Evolutionary conservation across 2,888 invertebrate genomes (phyloP).

Genomic region (Tribolium freemani): DNA sequence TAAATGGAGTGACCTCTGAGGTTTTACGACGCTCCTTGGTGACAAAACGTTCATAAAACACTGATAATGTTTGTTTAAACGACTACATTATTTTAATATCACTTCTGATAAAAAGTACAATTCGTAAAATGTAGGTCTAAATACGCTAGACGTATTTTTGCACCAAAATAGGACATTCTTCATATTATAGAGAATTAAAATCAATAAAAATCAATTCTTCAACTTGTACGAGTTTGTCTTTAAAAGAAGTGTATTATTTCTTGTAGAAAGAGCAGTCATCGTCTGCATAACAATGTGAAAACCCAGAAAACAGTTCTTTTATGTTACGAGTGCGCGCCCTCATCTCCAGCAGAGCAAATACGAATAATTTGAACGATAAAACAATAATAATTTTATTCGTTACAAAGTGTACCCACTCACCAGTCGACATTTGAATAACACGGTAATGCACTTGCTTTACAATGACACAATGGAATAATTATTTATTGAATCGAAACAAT

Average conservation of each 20-base stretch:
- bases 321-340: not conserved
- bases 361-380: not conserved
- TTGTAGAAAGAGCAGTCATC: not conserved
- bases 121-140: too few species aligned
- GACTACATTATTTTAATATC: not conserved
- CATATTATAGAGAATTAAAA: too few species aligned
- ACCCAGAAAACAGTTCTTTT: not conserved
- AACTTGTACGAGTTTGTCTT: too few species aligned
- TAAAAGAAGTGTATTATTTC: not conserved
- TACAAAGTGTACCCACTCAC: conserved; percentile 22
- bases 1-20: not conserved
- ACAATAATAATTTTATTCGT: conserved; percentile 2
- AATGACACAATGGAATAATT: conserved; percentile 39
- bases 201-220: too few species aligned
- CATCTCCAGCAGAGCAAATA: not conserved
- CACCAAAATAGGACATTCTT: too few species aligned
- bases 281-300: not conserved
- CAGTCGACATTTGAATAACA: conserved; percentile 40
- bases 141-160: too few species aligned
- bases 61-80: conserved; percentile 8
- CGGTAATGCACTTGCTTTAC: conserved; percentile 33
- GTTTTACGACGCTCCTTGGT: not conserved
- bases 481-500: conserved; percentile 42
- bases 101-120: too few species aligned
- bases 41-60: conserved; percentile 13